Percentiles rank a stretch among this genome's conserved stretches.
Evolutionary conservation across 2,888 invertebrate genomes (phyloP).

Genomic region (Linyphia triangularis): DNA sequence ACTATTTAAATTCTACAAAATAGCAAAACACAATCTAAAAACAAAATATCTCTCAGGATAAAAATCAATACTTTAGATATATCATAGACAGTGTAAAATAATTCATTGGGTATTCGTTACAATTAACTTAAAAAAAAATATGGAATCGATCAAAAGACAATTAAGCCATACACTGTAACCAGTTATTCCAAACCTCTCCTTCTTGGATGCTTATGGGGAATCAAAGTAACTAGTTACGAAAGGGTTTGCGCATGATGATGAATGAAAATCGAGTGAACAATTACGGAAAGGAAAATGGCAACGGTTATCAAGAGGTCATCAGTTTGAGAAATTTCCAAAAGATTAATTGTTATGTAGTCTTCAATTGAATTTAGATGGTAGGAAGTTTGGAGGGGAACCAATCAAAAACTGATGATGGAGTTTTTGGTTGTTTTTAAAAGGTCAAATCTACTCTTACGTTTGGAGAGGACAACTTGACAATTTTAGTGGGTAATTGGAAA

Average conservation of each 20-base stretch:
- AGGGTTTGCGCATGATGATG: slow-evolving; percentile 8
- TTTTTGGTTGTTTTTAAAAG: background rate
- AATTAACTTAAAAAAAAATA: background rate
- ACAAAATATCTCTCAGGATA: no score
- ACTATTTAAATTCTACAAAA: no score
- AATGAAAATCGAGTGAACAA: slow-evolving; percentile 47
- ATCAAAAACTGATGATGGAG: background rate
- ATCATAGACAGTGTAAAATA: no score
- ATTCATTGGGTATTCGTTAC: background rate
- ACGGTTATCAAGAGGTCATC: slow-evolving; percentile 16
- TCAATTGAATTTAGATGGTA: background rate
- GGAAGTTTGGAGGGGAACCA: background rate
- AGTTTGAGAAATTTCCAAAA: slow-evolving; percentile 7
- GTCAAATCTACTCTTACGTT: no score
- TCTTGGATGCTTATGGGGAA: background rate
- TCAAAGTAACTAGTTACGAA: background rate
- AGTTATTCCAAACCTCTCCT: background rate
- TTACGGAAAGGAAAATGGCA: slow-evolving; percentile 45
- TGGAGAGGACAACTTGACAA: no score
- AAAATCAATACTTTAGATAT: no score
- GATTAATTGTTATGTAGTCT: slow-evolving; percentile 26
- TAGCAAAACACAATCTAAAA: no score
- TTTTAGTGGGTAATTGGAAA: background rate
- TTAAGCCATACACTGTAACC: slow-evolving; percentile 20
- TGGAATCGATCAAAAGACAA: slow-evolving; percentile 11